phyloP scores from a whole-genome alignment of 2,888 invertebrate species.

The Melinaea menophilus region DNA sequence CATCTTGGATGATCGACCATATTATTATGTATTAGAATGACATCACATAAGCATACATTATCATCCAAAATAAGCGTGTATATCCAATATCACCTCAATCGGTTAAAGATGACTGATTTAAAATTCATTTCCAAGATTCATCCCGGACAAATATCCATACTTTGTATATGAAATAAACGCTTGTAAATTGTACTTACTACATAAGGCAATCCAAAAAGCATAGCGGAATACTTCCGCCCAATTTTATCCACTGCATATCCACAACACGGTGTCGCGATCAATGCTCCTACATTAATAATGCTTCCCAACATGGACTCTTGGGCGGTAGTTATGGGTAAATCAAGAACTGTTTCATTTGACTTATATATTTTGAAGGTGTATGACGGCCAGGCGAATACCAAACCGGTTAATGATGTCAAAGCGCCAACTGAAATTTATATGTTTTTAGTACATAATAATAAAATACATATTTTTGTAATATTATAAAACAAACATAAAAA shows the following conservation, averaged over 20 bases:
- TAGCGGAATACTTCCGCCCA: conserved; percentile 62
- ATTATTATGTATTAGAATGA: too few relatives aligned
- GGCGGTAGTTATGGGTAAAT: conserved; percentile 50
- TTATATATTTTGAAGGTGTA: conserved; percentile 56
- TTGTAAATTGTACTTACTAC: conserved; percentile 46
- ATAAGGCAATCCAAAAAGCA: conserved; percentile 61
- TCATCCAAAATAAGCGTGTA: too few relatives aligned
- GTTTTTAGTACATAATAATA: conserved; percentile 17
- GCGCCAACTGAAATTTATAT: conserved; percentile 46
- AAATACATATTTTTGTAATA: conserved; percentile 3
- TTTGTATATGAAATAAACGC: too few relatives aligned
- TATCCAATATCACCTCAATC: too few relatives aligned
- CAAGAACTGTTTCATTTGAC: conserved; percentile 58
- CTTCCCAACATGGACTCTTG: conserved; percentile 63
- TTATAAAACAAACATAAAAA: background rate
- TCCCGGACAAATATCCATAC: too few relatives aligned
- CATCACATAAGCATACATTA: too few relatives aligned
- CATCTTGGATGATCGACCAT: too few relatives aligned
- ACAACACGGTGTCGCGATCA: conserved; percentile 57
- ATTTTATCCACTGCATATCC: conserved; percentile 54
- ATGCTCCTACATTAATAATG: conserved; percentile 57
- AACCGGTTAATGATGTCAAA: conserved; percentile 55
- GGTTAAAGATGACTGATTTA: too few relatives aligned
- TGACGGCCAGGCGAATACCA: conserved; percentile 64
- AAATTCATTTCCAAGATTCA: too few relatives aligned